phyloP scores from a whole-genome alignment of 2,797 vertebrate species.

The Masticophis lateralis region DNA sequence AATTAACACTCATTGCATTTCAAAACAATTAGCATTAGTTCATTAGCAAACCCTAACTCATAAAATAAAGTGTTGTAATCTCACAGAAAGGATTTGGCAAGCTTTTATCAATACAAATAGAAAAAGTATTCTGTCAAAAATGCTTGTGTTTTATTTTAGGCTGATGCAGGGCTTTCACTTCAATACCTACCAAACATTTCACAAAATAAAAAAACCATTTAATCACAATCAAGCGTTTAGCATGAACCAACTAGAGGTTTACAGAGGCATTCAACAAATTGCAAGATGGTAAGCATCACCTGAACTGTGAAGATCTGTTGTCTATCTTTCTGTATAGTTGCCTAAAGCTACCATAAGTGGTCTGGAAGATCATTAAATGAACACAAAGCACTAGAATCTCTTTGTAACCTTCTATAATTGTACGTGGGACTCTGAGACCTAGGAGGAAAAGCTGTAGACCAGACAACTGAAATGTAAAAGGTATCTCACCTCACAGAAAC shows the following conservation, averaged over 20 bases:
- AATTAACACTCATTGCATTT: conserved; percentile 51
- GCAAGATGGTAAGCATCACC: not conserved
- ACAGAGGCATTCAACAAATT: not conserved
- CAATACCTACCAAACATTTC: conserved; percentile 41
- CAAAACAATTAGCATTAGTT: conserved; percentile 49
- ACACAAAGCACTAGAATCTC: not conserved
- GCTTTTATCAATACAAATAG: conserved; percentile 21
- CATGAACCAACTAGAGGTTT: not conserved
- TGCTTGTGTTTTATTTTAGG: conserved; percentile 18
- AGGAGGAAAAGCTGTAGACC: not conserved
- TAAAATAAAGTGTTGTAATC: conserved; percentile 55
- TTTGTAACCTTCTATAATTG: not conserved
- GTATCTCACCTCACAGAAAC: not conserved
- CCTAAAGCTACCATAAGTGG: not conserved
- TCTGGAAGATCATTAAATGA: not conserved
- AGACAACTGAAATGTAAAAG: not conserved
- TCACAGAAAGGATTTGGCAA: conserved; percentile 35
- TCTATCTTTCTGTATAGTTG: not conserved
- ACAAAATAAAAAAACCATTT: conserved; percentile 30
- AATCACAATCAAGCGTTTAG: not conserved
- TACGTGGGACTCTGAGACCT: not conserved
- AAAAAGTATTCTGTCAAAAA: conserved; percentile 43
- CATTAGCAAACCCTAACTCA: conserved; percentile 55
- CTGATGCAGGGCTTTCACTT: conserved; percentile 41
- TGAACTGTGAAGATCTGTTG: not conserved